Conservation (phyloP, 2,113 vertebrate genomes). For the Aspidoscelis tigris region DNA sequence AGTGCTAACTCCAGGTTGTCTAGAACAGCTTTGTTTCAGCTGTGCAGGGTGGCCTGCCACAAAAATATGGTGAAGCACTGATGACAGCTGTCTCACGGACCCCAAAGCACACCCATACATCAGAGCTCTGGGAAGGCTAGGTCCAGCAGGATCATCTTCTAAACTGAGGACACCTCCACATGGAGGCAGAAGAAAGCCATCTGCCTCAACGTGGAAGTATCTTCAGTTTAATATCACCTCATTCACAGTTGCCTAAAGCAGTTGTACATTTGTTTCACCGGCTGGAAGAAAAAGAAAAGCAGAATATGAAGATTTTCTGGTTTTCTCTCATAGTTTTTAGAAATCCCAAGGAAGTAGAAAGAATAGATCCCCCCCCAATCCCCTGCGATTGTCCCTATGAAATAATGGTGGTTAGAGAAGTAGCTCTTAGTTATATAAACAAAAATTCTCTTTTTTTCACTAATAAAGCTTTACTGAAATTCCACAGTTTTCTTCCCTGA, state of each 20-base stretch:
- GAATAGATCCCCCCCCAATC: no score
- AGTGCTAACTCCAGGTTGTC: no score
- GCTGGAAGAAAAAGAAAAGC: background rate
- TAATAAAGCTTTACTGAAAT: conserved; percentile 60
- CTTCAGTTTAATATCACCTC: background rate
- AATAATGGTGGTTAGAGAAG: background rate
- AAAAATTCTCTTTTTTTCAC: conserved; percentile 55
- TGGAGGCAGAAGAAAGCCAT: no score
- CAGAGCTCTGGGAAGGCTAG: no score
- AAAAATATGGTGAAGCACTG: no score
- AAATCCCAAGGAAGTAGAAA: background rate
- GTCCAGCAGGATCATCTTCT: no score
- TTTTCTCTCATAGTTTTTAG: background rate
- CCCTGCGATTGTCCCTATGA: background rate
- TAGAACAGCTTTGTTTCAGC: no score
- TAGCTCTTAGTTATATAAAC: background rate
- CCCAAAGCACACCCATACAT: no score
- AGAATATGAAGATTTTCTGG: background rate
- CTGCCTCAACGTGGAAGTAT: no score
- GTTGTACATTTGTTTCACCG: background rate
- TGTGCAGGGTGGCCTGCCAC: no score
- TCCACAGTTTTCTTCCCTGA: conserved; percentile 59
- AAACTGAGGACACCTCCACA: no score
- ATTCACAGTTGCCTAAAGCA: background rate
- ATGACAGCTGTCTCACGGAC: no score